These are phyloP conservation scores for Campoletis sonorensis DNA, from an alignment of 1,140 invertebrate species.

Conservation along the genomic window DNA sequence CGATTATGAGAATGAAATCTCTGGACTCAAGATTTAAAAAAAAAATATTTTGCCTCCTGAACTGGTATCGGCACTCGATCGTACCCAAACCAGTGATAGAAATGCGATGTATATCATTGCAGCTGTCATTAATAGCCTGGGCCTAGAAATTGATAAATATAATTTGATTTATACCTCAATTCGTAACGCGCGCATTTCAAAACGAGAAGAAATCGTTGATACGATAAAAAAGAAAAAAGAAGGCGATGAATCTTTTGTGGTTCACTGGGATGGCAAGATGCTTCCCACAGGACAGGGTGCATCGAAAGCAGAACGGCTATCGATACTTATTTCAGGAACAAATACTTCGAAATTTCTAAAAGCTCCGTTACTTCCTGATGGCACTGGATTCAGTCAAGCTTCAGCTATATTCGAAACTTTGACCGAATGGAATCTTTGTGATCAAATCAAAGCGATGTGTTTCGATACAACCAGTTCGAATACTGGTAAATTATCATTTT, in stretches of 20 bases:
- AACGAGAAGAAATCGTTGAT: constrained; percentile 51
- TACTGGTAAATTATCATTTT: constrained; percentile 46
- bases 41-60: constrained; percentile 29
- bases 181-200: constrained; percentile 21
- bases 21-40: constrained; percentile 28
- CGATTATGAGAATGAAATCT: constrained; percentile 28
- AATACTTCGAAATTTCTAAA: constrained; percentile 59
- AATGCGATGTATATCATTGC: constrained; percentile 35
- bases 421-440: constrained; percentile 44
- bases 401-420: constrained; percentile 57
- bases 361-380: constrained; percentile 58
- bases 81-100: constrained; percentile 13
- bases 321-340: constrained; percentile 58
- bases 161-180: constrained; percentile 28
- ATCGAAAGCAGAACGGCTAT: constrained; percentile 60
- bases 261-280: constrained; percentile 55
- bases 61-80: constrained; percentile 30
- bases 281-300: constrained; percentile 56
- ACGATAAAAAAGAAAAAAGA: constrained; percentile 55
- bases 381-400: constrained; percentile 57
- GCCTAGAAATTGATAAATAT: too few relatives aligned
- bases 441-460: constrained; percentile 46
- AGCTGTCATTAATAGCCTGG: neutral
- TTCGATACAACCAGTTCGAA: constrained; percentile 54
- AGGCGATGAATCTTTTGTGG: constrained; percentile 35